Conservation (phyloP, 2,797 vertebrate species). For the Chromis chromis region DNA sequence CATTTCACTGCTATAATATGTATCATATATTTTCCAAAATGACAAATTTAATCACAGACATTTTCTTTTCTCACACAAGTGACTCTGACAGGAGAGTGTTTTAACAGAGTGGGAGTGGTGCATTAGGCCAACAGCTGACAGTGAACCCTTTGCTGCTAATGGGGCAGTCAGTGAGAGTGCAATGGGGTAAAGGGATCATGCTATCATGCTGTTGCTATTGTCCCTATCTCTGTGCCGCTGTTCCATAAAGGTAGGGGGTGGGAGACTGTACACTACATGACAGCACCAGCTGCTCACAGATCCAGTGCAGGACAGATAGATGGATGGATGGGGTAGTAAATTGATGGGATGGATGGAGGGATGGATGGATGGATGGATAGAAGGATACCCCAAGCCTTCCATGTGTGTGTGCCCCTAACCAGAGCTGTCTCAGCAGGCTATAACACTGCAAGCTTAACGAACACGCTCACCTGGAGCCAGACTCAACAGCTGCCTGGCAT, state of each 20-base stretch:
- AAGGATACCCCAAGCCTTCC: slow-evolving; percentile 42
- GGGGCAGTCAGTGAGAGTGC: slow-evolving; percentile 59
- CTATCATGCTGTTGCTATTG: slow-evolving; percentile 74
- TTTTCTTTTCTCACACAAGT: slow-evolving; percentile 4
- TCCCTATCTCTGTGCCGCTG: slow-evolving; percentile 58
- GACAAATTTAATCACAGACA: not conserved
- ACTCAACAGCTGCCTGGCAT: slow-evolving; percentile 78
- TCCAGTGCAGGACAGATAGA: slow-evolving; percentile 54
- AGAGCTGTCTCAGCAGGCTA: slow-evolving; percentile 52
- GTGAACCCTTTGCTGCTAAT: slow-evolving; percentile 50
- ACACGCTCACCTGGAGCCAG: slow-evolving; percentile 81
- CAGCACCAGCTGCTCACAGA: slow-evolving; percentile 79
- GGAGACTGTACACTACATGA: slow-evolving; percentile 62
- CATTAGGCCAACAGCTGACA: slow-evolving; percentile 62
- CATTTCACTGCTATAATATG: not conserved
- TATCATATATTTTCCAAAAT: not conserved
- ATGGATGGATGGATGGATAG: slow-evolving; percentile 46
- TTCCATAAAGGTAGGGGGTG: slow-evolving; percentile 44
- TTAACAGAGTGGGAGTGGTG: slow-evolving; percentile 19
- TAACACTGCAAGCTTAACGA: slow-evolving; percentile 67
- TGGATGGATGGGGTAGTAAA: slow-evolving; percentile 45
- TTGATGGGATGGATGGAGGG: not conserved
- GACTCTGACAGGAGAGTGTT: slow-evolving; percentile 25
- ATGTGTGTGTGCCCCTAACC: slow-evolving; percentile 26
- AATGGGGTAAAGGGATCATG: slow-evolving; percentile 62